Percentiles rank a stretch among this genome's conserved stretches.
Conservation (phyloP, 1,140 invertebrate species). For the Geopemphigus sp. region DNA sequence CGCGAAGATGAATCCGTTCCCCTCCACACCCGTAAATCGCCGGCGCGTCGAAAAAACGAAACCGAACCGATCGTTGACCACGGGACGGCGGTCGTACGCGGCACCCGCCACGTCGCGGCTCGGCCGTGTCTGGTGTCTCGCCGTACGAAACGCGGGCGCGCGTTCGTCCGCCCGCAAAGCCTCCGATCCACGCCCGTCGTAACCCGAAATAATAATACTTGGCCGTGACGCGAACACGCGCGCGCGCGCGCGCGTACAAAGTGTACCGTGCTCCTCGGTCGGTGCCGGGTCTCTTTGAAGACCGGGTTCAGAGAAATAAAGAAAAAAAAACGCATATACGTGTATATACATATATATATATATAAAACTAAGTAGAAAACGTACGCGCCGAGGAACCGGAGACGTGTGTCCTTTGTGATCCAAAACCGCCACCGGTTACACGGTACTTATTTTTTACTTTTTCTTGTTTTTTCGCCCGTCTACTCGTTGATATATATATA, state of each 20-base stretch:
- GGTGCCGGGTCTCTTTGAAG: constrained; percentile 35
- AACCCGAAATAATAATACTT: constrained; percentile 12
- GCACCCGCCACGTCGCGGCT: no score
- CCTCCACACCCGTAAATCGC: no score
- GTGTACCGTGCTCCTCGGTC: background rate
- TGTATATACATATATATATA: no score
- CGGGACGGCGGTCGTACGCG: no score
- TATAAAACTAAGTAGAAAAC: background rate
- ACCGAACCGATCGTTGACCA: background rate
- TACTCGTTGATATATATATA: no score
- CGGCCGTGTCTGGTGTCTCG: no score
- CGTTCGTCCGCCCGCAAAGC: no score
- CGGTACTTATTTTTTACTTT: background rate
- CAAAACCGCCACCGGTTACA: constrained; percentile 44
- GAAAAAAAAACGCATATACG: no score
- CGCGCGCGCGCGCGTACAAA: no score
- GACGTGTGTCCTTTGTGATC: constrained; percentile 45
- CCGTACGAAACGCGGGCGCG: no score
- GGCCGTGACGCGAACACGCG: background rate
- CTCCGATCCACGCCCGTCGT: no score
- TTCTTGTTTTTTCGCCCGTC: constrained; percentile 22
- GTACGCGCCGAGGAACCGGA: constrained; percentile 9
- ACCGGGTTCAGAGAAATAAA: constrained; percentile 7
- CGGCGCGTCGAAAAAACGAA: constrained; percentile 5
- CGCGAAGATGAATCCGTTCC: no score